Evolutionary conservation across 1,140 invertebrate species (phyloP).

Genomic region (Drosophila mayri): DNA sequence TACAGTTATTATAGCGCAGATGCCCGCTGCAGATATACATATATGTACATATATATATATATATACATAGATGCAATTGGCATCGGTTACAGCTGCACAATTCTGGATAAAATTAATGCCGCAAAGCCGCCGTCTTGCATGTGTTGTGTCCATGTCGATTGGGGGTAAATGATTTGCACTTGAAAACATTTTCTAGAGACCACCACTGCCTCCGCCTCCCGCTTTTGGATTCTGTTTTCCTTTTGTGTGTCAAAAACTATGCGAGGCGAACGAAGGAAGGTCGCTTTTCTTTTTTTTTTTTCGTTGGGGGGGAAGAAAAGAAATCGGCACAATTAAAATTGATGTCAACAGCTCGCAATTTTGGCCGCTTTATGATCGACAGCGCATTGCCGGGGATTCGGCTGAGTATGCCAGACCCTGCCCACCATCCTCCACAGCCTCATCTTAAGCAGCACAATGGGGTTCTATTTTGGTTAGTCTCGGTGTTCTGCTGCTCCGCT

Average conservation of each 20-base stretch:
- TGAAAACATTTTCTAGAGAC: constrained; percentile 52
- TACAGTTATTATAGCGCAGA: constrained; percentile 35
- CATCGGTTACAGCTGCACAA: constrained; percentile 79
- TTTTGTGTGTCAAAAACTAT: constrained; percentile 59
- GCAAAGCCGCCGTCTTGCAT: constrained; percentile 39
- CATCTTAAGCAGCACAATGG: constrained; percentile 14
- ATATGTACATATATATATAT: constrained; percentile 19
- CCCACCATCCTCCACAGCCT: neutral
- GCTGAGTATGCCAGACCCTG: constrained; percentile 17
- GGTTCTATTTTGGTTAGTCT: constrained; percentile 25
- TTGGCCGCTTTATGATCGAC: constrained; percentile 64
- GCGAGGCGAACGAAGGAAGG: constrained; percentile 36
- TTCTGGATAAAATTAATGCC: constrained; percentile 80
- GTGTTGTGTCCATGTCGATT: constrained; percentile 51
- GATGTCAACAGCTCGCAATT: constrained; percentile 74
- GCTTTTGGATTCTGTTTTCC: constrained; percentile 25
- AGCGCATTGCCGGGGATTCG: constrained; percentile 29
- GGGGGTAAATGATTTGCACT: constrained; percentile 64
- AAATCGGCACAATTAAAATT: constrained; percentile 76
- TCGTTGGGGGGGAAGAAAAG: constrained; percentile 19
- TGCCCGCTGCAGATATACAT: constrained; percentile 9
- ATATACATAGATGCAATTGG: constrained; percentile 65
- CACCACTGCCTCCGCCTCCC: neutral
- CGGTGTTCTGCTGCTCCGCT: constrained; percentile 15
- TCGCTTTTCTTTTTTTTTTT: too few relatives aligned